Conservation (phyloP, 2,797 vertebrate species). For the Danio choprae region DNA sequence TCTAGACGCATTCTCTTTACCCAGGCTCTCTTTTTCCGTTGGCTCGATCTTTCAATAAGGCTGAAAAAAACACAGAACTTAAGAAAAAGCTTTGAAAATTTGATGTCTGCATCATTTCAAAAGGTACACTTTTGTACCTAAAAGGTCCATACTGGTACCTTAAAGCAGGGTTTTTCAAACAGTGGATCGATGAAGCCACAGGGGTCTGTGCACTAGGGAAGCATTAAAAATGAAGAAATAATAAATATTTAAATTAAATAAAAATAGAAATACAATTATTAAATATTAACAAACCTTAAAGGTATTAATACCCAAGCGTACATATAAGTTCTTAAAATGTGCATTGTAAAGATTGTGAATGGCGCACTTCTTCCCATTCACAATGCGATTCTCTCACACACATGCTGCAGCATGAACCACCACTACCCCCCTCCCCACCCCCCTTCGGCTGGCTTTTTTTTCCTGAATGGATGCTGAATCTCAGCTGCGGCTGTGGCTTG, state of each 20-base stretch:
- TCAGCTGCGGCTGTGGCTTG: constrained; percentile 49
- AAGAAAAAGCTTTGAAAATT: neutral
- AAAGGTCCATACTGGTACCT: too few species aligned
- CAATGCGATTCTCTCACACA: constrained; percentile 19
- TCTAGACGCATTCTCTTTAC: constrained; percentile 1
- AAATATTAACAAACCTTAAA: too few species aligned
- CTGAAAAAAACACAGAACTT: neutral
- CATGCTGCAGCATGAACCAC: constrained; percentile 47
- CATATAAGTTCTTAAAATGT: too few species aligned
- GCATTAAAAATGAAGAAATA: too few species aligned
- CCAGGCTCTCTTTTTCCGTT: neutral
- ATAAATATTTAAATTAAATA: too few species aligned
- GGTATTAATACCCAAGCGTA: too few species aligned
- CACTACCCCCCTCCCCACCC: constrained; percentile 26
- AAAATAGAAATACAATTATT: too few species aligned
- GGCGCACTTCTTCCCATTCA: constrained; percentile 31
- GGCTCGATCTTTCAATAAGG: neutral
- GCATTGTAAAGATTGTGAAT: constrained; percentile 8
- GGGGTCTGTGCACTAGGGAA: too few species aligned
- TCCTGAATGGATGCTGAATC: constrained; percentile 68
- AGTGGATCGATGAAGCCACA: too few species aligned
- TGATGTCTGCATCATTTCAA: too few species aligned
- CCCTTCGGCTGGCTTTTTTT: constrained; percentile 53
- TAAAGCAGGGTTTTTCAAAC: too few species aligned
- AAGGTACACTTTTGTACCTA: too few species aligned